phyloP scores from a whole-genome alignment of 1,140 invertebrate species.

The Heliothis subflexa region DNA sequence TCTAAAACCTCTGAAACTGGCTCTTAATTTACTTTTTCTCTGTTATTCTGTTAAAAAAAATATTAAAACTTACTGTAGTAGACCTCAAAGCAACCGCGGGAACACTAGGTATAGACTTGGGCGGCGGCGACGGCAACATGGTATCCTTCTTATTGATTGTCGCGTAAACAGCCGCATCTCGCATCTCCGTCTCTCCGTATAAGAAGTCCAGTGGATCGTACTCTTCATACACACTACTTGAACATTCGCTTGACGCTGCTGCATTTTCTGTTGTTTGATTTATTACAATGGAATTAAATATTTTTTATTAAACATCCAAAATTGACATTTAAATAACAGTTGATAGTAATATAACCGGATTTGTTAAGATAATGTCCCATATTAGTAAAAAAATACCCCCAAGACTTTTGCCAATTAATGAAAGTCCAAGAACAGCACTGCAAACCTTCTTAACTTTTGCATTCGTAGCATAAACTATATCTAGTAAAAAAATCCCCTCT shows the following conservation, averaged over 20 bases:
- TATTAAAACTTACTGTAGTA: conserved; percentile 70
- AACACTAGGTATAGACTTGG: conserved; percentile 79
- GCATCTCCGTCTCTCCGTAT: conserved; percentile 91
- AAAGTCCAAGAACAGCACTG: too few relatives aligned
- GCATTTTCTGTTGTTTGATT: conserved; percentile 66
- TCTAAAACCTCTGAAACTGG: too few relatives aligned
- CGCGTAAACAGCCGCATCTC: conserved; percentile 91
- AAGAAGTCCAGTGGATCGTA: conserved; percentile 95
- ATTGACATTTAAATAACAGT: background rate
- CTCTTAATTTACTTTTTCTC: too few relatives aligned
- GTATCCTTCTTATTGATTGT: conserved; percentile 90
- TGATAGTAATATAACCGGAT: too few relatives aligned
- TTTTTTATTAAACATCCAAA: too few relatives aligned
- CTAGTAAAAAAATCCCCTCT: too few relatives aligned
- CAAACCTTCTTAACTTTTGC: too few relatives aligned
- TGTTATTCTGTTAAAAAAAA: conserved; percentile 31
- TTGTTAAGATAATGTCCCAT: too few relatives aligned
- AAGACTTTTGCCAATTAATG: too few relatives aligned
- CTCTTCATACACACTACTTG: conserved; percentile 92
- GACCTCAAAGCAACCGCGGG: conserved; percentile 70
- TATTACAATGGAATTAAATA: too few relatives aligned
- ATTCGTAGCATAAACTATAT: too few relatives aligned
- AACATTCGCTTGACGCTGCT: conserved; percentile 86
- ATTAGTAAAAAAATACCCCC: too few relatives aligned
- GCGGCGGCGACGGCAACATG: conserved; percentile 87